phyloP scores from a whole-genome alignment of 1,140 invertebrate species.

The Camponotus vicinus region DNA sequence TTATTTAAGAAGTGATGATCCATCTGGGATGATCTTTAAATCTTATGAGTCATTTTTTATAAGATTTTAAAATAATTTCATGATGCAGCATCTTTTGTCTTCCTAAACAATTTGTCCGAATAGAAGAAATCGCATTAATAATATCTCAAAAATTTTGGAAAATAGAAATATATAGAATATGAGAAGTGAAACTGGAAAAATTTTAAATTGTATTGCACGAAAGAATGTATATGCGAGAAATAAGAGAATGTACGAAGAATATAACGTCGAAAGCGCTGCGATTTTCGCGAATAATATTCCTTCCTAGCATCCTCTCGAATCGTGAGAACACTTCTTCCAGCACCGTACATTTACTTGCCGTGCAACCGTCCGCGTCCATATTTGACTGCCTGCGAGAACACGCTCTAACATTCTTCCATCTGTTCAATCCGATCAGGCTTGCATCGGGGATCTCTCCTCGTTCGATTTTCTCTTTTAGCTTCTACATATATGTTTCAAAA shows the following conservation, averaged over 20 bases:
- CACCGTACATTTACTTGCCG: conserved; percentile 52
- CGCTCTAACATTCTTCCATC: conserved; percentile 20
- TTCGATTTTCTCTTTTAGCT: conserved; percentile 31
- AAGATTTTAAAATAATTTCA: background rate
- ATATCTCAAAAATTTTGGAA: background rate
- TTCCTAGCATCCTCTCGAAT: background rate
- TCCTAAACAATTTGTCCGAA: background rate
- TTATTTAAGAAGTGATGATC: background rate
- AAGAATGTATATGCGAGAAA: background rate
- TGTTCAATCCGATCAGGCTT: conserved; percentile 14
- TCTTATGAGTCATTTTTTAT: background rate
- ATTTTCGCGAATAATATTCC: conserved; percentile 32
- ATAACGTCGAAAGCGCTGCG: background rate
- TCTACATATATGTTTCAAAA: conserved; percentile 16
- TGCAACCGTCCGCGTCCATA: conserved; percentile 54
- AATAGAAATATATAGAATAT: too few species aligned
- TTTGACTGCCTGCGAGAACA: conserved; percentile 51
- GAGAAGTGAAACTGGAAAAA: background rate
- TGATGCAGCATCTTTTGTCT: background rate
- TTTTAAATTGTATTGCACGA: background rate
- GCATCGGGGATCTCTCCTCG: background rate
- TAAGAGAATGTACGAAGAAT: background rate
- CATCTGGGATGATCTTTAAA: too few species aligned
- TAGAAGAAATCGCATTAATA: background rate
- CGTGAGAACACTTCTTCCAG: conserved; percentile 58